A percentile compares a stretch with the other conserved stretches of the same genome.
These are phyloP conservation scores for Hirundichthys speculiger DNA, from an alignment of 2,113 vertebrate species.

Conservation along the genomic window DNA sequence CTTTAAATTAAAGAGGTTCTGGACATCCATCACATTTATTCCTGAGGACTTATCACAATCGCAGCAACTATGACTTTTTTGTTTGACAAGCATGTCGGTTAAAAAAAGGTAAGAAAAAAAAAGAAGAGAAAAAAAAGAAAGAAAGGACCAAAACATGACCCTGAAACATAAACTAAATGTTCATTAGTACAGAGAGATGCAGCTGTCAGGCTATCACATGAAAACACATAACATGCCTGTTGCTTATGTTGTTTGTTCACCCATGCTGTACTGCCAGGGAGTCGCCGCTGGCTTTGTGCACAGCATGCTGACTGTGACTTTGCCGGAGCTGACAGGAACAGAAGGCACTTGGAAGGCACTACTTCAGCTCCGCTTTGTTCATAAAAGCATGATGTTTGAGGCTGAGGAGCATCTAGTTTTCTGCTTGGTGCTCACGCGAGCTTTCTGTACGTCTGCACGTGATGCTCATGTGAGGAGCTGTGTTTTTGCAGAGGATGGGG, in stretches of 20 bases:
- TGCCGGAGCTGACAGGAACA: slow-evolving; percentile 21
- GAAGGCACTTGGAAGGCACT: slow-evolving; percentile 49
- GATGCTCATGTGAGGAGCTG: background rate
- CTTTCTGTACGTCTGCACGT: slow-evolving; percentile 9
- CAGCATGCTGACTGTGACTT: slow-evolving; percentile 46
- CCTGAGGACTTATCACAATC: too few relatives aligned
- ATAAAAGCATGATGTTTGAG: background rate
- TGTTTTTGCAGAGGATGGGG: slow-evolving; percentile 3
- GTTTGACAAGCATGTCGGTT: too few relatives aligned
- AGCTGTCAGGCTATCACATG: background rate
- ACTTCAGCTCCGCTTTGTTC: slow-evolving; percentile 49
- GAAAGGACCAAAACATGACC: too few relatives aligned
- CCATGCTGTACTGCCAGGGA: slow-evolving; percentile 36
- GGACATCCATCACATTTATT: too few relatives aligned
- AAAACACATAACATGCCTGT: slow-evolving; percentile 8
- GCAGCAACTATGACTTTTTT: too few relatives aligned
- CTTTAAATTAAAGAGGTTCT: background rate
- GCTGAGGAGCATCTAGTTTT: slow-evolving; percentile 11
- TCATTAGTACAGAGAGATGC: slow-evolving; percentile 9
- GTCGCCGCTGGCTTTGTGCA: slow-evolving; percentile 38
- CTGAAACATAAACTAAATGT: too few relatives aligned
- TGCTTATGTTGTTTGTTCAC: slow-evolving; percentile 51
- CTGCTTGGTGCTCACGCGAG: slow-evolving; percentile 10
- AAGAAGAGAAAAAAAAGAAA: too few relatives aligned
- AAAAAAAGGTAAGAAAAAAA: too few relatives aligned